Conservation (phyloP, 2,888 invertebrate genomes). For the Andrena trimmerana region DNA sequence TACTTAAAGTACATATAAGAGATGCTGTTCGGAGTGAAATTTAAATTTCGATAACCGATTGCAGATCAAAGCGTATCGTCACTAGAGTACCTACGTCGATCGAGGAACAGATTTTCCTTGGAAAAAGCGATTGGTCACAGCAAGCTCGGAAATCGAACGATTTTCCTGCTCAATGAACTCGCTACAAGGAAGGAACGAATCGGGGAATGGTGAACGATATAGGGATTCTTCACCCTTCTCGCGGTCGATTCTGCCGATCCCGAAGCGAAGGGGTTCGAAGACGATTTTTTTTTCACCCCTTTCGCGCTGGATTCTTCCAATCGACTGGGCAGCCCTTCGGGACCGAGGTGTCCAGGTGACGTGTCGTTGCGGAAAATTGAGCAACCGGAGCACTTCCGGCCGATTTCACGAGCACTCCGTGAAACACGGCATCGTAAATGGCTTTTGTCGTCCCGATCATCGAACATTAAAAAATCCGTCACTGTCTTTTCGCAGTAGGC, state of each 20-base stretch:
- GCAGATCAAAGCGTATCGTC: no score
- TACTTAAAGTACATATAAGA: no score
- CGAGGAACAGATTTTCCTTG: background rate
- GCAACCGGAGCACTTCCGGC: conserved; percentile 66
- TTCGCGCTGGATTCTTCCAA: conserved; percentile 63
- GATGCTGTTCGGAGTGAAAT: no score
- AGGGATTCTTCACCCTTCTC: conserved; percentile 28
- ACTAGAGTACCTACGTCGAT: no score
- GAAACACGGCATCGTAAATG: conserved; percentile 38
- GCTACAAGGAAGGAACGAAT: conserved; percentile 53
- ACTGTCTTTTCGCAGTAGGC: no score
- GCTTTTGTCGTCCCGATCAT: background rate
- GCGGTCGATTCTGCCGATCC: conserved; percentile 16
- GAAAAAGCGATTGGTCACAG: conserved; percentile 45
- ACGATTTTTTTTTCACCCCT: conserved; percentile 61
- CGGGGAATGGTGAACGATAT: conserved; percentile 20
- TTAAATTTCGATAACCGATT: no score
- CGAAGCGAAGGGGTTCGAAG: conserved; percentile 1
- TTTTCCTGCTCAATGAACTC: conserved; percentile 63
- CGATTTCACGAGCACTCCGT: conserved; percentile 74
- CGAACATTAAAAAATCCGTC: background rate
- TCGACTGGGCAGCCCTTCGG: conserved; percentile 69
- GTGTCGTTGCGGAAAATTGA: conserved; percentile 63
- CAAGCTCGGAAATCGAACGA: conserved; percentile 34
- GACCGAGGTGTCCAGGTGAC: conserved; percentile 70